A percentile compares a stretch with the other conserved stretches of the same genome.
Conservation (phyloP, 2,888 invertebrate genomes). For the Acleris literana region DNA sequence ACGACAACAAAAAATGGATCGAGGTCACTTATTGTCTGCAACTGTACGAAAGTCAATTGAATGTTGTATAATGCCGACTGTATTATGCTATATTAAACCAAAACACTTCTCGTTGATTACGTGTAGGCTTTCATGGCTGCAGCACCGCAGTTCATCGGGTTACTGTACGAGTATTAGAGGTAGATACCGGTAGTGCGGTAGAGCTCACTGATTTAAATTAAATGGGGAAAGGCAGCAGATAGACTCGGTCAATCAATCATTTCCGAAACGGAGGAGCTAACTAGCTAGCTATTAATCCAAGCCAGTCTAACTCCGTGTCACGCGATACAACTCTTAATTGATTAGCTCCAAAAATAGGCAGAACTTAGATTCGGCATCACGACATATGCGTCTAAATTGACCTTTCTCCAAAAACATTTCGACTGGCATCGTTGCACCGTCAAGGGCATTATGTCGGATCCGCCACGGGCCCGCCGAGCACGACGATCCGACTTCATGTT, state of each 20-base stretch:
- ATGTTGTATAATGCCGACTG: conserved; percentile 1
- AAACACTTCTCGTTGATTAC: too few relatives aligned
- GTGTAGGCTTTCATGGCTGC: too few relatives aligned
- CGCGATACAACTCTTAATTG: neutral
- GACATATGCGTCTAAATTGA: conserved; percentile 3
- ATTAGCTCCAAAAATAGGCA: neutral
- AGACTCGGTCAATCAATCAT: too few relatives aligned
- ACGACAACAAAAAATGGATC: conserved; percentile 15
- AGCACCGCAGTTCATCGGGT: too few relatives aligned
- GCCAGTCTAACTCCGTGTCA: too few relatives aligned
- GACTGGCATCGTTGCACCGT: conserved; percentile 50
- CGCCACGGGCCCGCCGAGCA: conserved; percentile 69
- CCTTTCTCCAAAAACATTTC: conserved; percentile 19
- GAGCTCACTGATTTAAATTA: too few relatives aligned
- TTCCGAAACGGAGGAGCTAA: too few relatives aligned
- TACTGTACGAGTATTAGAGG: too few relatives aligned
- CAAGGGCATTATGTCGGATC: conserved; percentile 64
- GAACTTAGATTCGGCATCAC: neutral
- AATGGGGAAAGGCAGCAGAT: too few relatives aligned
- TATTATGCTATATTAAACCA: neutral
- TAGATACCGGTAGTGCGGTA: too few relatives aligned
- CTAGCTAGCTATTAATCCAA: too few relatives aligned
- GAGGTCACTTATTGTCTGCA: conserved; percentile 26
- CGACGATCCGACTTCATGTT: conserved; percentile 47
- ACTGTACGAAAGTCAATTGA: conserved; percentile 15